Percentiles rank a stretch among this genome's conserved stretches.
phyloP scores from a whole-genome alignment of 2,888 invertebrate genomes.

The Caenorhabditis wallacei region DNA sequence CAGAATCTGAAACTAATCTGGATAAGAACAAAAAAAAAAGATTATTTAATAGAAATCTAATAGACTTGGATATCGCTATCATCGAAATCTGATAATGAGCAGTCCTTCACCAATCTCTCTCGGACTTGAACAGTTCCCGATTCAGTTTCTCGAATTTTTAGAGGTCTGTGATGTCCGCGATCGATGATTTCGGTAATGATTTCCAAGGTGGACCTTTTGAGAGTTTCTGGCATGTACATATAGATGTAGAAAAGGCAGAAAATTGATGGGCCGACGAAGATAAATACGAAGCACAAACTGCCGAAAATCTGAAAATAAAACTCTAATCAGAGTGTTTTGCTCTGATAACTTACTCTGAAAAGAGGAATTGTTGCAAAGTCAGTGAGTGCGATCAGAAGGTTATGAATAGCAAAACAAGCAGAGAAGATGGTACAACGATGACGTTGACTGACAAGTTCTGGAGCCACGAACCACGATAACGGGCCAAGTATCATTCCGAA shows the following conservation, averaged over 20 bases:
- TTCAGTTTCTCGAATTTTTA: conserved; percentile 16
- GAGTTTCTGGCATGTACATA: conserved; percentile 78
- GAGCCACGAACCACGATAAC: conserved; percentile 79
- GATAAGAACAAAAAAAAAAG: neutral
- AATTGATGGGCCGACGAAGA: conserved; percentile 77
- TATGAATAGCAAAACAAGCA: conserved; percentile 79
- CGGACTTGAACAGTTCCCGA: conserved; percentile 40
- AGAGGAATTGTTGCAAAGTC: conserved; percentile 78
- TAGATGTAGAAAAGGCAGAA: conserved; percentile 75
- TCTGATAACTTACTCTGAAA: conserved; percentile 69
- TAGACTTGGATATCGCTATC: conserved; percentile 27
- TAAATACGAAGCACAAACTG: conserved; percentile 73
- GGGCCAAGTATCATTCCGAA: conserved; percentile 79
- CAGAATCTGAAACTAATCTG: conserved; percentile 18
- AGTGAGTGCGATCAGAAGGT: conserved; percentile 77
- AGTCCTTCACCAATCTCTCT: neutral
- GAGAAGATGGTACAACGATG: conserved; percentile 80
- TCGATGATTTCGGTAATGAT: conserved; percentile 69
- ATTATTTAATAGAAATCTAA: conserved; percentile 8
- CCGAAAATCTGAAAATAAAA: conserved; percentile 72
- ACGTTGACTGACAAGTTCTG: conserved; percentile 79
- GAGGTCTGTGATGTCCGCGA: conserved; percentile 22
- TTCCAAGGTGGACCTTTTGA: conserved; percentile 73
- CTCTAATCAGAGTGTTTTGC: neutral
- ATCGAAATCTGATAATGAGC: no score